These are phyloP conservation scores for Muntiacus reevesi DNA, from an alignment of 2,113 vertebrate genomes.

Conservation along the genomic window DNA sequence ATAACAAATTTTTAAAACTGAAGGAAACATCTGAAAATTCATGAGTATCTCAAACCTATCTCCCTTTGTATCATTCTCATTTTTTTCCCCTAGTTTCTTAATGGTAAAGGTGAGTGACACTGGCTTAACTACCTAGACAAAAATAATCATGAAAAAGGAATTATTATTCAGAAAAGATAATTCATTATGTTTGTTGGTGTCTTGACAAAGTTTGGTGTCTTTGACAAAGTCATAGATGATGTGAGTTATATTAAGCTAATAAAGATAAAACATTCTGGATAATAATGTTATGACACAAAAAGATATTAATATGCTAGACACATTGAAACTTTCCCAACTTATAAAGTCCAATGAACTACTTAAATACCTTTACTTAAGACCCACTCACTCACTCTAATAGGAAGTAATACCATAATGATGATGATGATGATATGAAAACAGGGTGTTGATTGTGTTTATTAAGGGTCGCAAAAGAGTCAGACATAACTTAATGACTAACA, in stretches of 20 bases:
- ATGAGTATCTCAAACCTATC: neutral
- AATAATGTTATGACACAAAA: neutral
- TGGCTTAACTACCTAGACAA: neutral
- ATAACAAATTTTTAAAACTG: neutral
- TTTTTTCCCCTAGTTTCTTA: neutral
- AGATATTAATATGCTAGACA: neutral
- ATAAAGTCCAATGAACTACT: neutral
- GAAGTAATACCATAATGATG: neutral
- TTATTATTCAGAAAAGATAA: neutral
- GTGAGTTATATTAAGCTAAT: neutral
- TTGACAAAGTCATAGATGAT: neutral
- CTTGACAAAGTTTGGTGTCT: neutral
- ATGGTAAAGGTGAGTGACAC: neutral
- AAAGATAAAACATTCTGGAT: neutral
- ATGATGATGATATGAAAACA: neutral
- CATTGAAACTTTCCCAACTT: neutral
- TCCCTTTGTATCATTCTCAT: neutral
- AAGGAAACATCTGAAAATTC: neutral
- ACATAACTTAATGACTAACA: neutral
- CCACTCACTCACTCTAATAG: neutral
- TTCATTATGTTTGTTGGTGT: neutral
- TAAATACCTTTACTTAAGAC: neutral
- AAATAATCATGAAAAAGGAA: neutral
- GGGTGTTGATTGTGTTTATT: neutral
- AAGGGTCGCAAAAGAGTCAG: neutral